These are phyloP conservation scores for Anarsia innoxiella DNA, from an alignment of 2,888 invertebrate species.

Conservation along the genomic window DNA sequence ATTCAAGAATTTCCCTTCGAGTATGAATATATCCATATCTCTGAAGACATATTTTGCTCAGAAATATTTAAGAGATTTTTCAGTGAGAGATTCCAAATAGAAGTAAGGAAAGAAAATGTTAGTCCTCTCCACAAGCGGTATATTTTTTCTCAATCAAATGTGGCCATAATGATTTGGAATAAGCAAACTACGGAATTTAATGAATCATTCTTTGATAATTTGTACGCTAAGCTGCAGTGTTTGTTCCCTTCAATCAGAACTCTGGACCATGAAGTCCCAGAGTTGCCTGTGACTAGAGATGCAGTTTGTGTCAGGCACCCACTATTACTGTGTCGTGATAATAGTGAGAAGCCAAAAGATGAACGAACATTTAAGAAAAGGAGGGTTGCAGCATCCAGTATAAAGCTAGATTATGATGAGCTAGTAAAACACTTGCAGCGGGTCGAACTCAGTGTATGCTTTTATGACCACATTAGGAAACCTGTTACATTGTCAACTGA, in stretches of 20 bases:
- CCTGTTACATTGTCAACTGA: slow-evolving; percentile 31
- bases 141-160: neutral
- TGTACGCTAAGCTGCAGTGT: too few relatives aligned
- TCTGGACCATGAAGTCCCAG: too few relatives aligned
- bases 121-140: too few relatives aligned
- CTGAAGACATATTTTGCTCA: neutral
- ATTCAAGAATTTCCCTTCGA: neutral
- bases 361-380: slow-evolving; percentile 25
- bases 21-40: neutral
- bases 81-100: too few relatives aligned
- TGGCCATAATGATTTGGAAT: slow-evolving; percentile 39
- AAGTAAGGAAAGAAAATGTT: too few relatives aligned
- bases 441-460: slow-evolving; percentile 35
- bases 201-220: slow-evolving; percentile 36
- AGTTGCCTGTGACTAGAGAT: too few relatives aligned
- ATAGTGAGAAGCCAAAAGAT: neutral
- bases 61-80: neutral
- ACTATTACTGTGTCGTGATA: too few relatives aligned
- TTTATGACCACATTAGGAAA: slow-evolving; percentile 22
- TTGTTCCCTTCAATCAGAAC: too few relatives aligned
- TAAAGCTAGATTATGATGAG: slow-evolving; percentile 42
- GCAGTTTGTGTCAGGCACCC: slow-evolving; percentile 26
- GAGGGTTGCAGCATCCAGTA: slow-evolving; percentile 29
- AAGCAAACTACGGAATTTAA: slow-evolving; percentile 40
- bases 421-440: slow-evolving; percentile 32